phyloP scores from a whole-genome alignment of 2,113 vertebrate genomes.

The Erinaceus europaeus region DNA sequence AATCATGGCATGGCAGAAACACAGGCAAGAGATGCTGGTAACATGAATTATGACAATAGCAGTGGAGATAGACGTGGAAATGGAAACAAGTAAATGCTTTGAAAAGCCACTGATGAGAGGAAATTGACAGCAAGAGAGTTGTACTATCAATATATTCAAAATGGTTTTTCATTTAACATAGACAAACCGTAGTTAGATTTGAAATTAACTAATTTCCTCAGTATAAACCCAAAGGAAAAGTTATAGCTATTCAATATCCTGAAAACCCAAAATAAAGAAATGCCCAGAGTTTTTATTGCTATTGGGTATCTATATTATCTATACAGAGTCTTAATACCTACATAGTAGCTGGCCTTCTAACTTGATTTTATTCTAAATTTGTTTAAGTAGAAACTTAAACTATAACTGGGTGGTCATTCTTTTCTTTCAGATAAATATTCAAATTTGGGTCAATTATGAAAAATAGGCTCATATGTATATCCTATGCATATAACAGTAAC shows the following conservation, averaged over 20 bases:
- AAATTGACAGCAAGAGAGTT: neutral
- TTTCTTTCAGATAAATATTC: neutral
- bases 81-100: neutral
- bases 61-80: neutral
- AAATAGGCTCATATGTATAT: neutral
- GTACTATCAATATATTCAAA: constrained; percentile 25
- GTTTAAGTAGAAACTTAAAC: constrained; percentile 50
- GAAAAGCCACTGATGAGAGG: neutral
- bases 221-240: constrained; percentile 68
- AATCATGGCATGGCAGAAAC: neutral
- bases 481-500: neutral
- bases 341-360: constrained; percentile 1
- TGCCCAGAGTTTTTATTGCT: constrained; percentile 70
- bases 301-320: constrained; percentile 61
- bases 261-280: constrained; percentile 67
- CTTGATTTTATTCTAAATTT: constrained; percentile 50
- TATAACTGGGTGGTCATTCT: neutral
- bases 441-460: constrained; percentile 6
- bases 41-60: neutral
- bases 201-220: constrained; percentile 73
- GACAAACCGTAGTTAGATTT: constrained; percentile 61
- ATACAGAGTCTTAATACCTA: constrained; percentile 58
- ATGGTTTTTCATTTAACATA: constrained; percentile 47
- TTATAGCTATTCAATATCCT: constrained; percentile 73
- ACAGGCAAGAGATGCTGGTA: neutral